phyloP scores from a whole-genome alignment of 1,140 invertebrate species.

The Drosophila insularis region DNA sequence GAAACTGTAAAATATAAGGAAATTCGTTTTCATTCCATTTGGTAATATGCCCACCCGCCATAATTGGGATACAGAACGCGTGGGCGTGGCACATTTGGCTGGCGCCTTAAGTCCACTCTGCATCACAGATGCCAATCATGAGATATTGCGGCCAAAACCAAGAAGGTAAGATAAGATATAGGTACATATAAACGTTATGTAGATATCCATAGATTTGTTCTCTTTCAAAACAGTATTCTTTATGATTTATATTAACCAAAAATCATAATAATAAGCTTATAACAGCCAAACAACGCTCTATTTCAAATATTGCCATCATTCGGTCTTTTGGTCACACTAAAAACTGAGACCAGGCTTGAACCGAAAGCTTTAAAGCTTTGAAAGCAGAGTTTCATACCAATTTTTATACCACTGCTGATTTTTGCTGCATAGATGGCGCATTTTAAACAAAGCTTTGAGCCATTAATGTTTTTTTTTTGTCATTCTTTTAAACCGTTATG shows the following conservation, averaged over 20 bases:
- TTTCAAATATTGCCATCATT: neutral
- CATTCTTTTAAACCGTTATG: neutral
- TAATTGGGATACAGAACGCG: slow-evolving; percentile 71
- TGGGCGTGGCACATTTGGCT: slow-evolving; percentile 85
- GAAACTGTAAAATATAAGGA: slow-evolving; percentile 5
- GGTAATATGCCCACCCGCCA: slow-evolving; percentile 69
- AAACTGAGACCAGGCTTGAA: neutral
- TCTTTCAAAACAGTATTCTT: too few species aligned
- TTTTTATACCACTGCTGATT: neutral
- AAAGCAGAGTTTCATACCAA: neutral
- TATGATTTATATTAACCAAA: too few species aligned
- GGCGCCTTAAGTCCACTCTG: slow-evolving; percentile 87
- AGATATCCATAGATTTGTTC: too few species aligned
- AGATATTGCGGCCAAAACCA: slow-evolving; percentile 93
- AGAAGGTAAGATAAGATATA: too few species aligned
- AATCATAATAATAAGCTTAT: too few species aligned
- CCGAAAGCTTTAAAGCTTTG: neutral
- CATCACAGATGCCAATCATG: slow-evolving; percentile 89
- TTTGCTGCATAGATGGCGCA: neutral
- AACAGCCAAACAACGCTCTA: too few species aligned
- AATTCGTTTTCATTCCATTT: slow-evolving; percentile 2
- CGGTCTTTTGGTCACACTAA: neutral
- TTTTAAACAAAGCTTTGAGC: neutral
- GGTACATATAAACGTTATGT: too few species aligned
- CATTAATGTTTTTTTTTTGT: neutral